Percentiles rank a stretch among this genome's conserved stretches.
Conservation (phyloP, 2,888 invertebrate species). For the Hirtodrosophila alboralis region DNA sequence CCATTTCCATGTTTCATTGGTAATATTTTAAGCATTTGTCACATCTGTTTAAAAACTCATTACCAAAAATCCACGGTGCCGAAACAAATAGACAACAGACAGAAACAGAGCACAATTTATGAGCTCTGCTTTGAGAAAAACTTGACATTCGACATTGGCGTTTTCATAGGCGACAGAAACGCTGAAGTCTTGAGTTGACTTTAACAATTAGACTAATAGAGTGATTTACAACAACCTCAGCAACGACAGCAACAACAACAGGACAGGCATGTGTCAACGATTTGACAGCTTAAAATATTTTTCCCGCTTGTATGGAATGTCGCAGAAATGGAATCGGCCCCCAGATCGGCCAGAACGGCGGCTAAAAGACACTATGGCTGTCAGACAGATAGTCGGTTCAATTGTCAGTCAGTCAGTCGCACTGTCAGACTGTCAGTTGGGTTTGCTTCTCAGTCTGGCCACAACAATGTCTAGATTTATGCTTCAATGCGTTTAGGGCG, state of each 20-base stretch:
- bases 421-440: slow-evolving; percentile 42
- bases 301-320: slow-evolving; percentile 44
- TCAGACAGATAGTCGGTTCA: slow-evolving; percentile 37
- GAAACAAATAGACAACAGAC: slow-evolving; percentile 10
- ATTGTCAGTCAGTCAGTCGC: slow-evolving; percentile 34
- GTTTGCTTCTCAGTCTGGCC: slow-evolving; percentile 40
- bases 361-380: slow-evolving; percentile 40
- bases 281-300: slow-evolving; percentile 79
- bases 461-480: slow-evolving; percentile 77
- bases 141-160: slow-evolving; percentile 67
- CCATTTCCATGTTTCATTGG: slow-evolving; percentile 25
- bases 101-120: slow-evolving; percentile 53
- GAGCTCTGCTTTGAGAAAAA: slow-evolving; percentile 64
- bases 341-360: slow-evolving; percentile 44
- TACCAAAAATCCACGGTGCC: slow-evolving; percentile 35
- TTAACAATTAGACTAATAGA: slow-evolving; percentile 79
- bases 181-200: slow-evolving; percentile 53
- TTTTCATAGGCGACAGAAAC: slow-evolving; percentile 53
- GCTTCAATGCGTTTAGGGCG: slow-evolving; percentile 62
- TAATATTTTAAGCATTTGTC: slow-evolving; percentile 63
- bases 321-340: slow-evolving; percentile 42
- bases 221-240: slow-evolving; percentile 68
- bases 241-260: slow-evolving; percentile 29
- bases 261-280: slow-evolving; percentile 73
- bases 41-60: slow-evolving; percentile 72